phyloP scores from a whole-genome alignment of 2,888 invertebrate genomes.

The Dioctria linearis region DNA sequence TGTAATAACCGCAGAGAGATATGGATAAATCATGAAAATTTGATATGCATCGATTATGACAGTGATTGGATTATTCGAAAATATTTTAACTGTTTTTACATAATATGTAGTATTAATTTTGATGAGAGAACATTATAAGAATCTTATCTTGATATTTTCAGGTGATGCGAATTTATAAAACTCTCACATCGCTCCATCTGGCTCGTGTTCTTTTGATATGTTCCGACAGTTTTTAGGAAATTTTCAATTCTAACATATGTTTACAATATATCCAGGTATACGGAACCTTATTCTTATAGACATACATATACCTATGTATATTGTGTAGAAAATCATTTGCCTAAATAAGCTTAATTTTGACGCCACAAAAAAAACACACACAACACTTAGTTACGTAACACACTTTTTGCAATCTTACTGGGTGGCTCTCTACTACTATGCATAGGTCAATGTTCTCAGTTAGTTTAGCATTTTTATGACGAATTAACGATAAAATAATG shows the following conservation, averaged over 20 bases:
- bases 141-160: constrained; percentile 22
- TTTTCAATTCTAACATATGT: no score
- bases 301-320: not conserved
- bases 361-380: not conserved
- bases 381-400: no score
- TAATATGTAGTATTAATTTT: constrained; percentile 26
- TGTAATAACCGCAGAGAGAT: constrained; percentile 2
- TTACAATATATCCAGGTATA: no score
- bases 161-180: constrained; percentile 30
- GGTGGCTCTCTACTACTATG: not conserved
- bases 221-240: constrained; percentile 12
- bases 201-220: constrained; percentile 15
- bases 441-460: not conserved
- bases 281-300: no score
- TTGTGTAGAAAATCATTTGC: not conserved
- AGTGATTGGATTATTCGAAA: constrained; percentile 21
- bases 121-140: constrained; percentile 22
- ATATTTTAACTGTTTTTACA: constrained; percentile 6
- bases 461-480: not conserved
- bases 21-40: constrained; percentile 30
- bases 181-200: constrained; percentile 20
- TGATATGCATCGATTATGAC: constrained; percentile 49
- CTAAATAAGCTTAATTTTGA: not conserved
- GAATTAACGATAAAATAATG: not conserved
- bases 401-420: not conserved